Conservation (phyloP, 2,888 invertebrate genomes). For the Psococerastis gibbosa region DNA sequence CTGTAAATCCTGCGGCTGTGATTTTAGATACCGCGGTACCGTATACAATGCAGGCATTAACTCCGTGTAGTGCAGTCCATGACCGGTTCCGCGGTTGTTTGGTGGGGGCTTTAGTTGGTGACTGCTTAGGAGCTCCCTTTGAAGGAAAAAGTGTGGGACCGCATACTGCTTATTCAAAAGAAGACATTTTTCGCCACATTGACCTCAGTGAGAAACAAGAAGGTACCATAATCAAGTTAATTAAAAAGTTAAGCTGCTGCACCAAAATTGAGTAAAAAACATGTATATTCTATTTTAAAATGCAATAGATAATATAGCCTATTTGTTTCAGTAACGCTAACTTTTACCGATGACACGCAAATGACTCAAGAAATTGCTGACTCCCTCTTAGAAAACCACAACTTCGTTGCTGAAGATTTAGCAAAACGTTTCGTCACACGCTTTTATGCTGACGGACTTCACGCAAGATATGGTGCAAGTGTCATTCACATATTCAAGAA, state of each 20-base stretch:
- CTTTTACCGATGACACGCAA: conserved; percentile 56
- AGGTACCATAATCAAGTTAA: no score
- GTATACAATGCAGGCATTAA: no score
- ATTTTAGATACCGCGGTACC: no score
- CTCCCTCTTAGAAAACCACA: conserved; percentile 34
- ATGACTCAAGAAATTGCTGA: conserved; percentile 45
- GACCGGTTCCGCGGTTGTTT: conserved; percentile 49
- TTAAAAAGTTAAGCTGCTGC: no score
- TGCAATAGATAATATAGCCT: no score
- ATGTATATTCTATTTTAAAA: no score
- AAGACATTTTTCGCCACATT: neutral
- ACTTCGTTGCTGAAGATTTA: conserved; percentile 35
- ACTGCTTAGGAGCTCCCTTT: conserved; percentile 50
- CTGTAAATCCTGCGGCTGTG: no score
- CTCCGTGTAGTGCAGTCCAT: no score
- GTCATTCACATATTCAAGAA: conserved; percentile 37
- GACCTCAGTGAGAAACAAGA: neutral
- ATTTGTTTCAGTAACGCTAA: no score
- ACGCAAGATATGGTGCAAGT: conserved; percentile 45
- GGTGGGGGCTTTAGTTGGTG: conserved; percentile 45
- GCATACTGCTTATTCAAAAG: no score
- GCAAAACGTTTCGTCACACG: conserved; percentile 42
- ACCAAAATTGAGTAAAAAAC: no score
- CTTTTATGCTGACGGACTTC: conserved; percentile 36
- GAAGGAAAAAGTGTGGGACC: no score